Conservation (phyloP, 2,888 invertebrate genomes). For the Scaptomyza caliginosa region DNA sequence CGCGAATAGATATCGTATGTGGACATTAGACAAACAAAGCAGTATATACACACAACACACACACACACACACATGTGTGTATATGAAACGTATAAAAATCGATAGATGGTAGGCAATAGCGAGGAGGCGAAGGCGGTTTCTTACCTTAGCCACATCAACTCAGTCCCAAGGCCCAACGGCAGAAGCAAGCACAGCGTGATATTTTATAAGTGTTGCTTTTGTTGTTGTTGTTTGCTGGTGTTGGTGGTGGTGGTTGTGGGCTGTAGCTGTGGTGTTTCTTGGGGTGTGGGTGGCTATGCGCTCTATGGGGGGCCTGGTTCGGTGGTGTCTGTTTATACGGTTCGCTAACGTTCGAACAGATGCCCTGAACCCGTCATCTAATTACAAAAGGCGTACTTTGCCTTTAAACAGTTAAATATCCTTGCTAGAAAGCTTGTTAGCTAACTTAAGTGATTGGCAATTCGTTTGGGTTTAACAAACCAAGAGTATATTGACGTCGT, state of each 20-base stretch:
- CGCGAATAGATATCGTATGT: conserved; percentile 21
- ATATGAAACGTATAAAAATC: conserved; percentile 61
- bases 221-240: conserved; percentile 23
- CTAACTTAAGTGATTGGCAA: neutral
- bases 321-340: conserved; percentile 67
- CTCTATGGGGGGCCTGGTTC: conserved; percentile 22
- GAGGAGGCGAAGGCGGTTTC: conserved; percentile 41
- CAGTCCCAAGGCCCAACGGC: conserved; percentile 39
- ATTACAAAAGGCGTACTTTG: conserved; percentile 62
- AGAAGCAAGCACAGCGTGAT: conserved; percentile 65
- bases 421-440: neutral
- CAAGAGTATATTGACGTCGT: conserved; percentile 20
- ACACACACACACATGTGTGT: neutral
- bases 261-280: conserved; percentile 9
- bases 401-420: conserved; percentile 20
- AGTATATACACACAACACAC: conserved; percentile 28
- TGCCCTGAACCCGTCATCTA: conserved; percentile 68
- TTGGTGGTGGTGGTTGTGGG: conserved; percentile 16
- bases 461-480: neutral
- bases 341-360: conserved; percentile 68
- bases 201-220: conserved; percentile 71
- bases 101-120: conserved; percentile 58
- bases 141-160: conserved; percentile 61
- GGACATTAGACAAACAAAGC: conserved; percentile 31
- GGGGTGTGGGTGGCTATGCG: conserved; percentile 7